Percentiles rank a stretch among this genome's conserved stretches.
phyloP scores from a whole-genome alignment of 2,113 vertebrate genomes.

The Megaleporinus macrocephalus region DNA sequence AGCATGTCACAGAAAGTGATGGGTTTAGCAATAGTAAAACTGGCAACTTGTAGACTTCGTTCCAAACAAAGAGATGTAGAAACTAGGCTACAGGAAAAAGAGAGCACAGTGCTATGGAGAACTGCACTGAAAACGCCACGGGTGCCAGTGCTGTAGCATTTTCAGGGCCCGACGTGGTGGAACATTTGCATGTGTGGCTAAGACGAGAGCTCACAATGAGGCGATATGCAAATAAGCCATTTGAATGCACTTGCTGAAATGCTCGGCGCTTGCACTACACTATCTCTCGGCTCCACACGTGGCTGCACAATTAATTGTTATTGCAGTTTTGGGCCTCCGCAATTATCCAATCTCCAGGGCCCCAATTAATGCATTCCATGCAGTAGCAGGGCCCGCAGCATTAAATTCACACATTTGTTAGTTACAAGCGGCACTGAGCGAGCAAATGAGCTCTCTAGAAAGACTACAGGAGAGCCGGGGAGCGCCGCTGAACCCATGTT shows the following conservation, averaged over 20 bases:
- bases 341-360: conserved; percentile 8
- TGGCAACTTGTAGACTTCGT: background rate
- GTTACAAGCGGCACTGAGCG: background rate
- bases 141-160: background rate
- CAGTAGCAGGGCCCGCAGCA: conserved; percentile 1
- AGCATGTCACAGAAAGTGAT: too few relatives aligned
- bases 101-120: too few relatives aligned
- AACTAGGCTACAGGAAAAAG: background rate
- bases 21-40: too few relatives aligned
- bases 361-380: conserved; percentile 9
- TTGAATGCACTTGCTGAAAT: background rate
- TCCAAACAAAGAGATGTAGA: background rate
- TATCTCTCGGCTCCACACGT: background rate
- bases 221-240: conserved; percentile 7
- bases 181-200: background rate
- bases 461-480: background rate
- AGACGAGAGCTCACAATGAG: background rate
- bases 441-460: background rate
- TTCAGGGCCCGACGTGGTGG: background rate
- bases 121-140: background rate
- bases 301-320: conserved; percentile 4
- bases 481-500: too few relatives aligned
- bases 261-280: background rate
- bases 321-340: background rate
- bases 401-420: background rate